phyloP scores from a whole-genome alignment of 2,888 invertebrate genomes.

The Temnothorax rugatulus region DNA sequence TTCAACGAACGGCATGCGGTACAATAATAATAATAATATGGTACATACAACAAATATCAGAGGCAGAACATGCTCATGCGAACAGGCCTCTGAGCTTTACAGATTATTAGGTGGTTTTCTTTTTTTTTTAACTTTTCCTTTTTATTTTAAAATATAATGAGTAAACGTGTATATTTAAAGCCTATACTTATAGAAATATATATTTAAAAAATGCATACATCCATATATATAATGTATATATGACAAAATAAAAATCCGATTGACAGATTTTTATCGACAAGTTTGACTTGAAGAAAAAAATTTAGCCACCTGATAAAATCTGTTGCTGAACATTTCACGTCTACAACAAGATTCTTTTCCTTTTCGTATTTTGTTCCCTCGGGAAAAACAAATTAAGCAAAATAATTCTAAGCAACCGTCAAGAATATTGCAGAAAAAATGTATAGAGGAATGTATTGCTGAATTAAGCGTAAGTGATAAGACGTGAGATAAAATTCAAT shows the following conservation, averaged over 20 bases:
- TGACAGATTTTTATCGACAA: background rate
- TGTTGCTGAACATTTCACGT: constrained; percentile 41
- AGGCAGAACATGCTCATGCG: constrained; percentile 82
- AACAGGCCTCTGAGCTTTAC: constrained; percentile 61
- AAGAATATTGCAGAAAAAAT: constrained; percentile 46
- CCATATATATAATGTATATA: background rate
- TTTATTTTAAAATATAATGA: background rate
- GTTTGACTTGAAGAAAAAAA: constrained; percentile 26
- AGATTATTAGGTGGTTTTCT: constrained; percentile 57
- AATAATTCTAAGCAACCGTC: constrained; percentile 49
- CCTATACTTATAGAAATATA: background rate
- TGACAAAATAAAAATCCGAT: background rate
- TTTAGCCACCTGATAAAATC: constrained; percentile 53
- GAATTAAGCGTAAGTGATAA: constrained; percentile 57
- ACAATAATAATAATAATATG: constrained; percentile 67
- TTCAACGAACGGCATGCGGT: constrained; percentile 83
- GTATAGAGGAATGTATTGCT: constrained; percentile 32
- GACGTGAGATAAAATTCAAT: constrained; percentile 49
- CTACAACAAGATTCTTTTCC: constrained; percentile 43
- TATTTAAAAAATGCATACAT: background rate
- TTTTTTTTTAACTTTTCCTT: constrained; percentile 2
- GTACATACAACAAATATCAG: constrained; percentile 76
- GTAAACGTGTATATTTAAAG: background rate
- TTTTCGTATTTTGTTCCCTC: constrained; percentile 40
- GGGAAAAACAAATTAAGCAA: constrained; percentile 27